These are phyloP conservation scores for Xenops minutus DNA, from an alignment of 2,797 vertebrate species.

Conservation along the genomic window DNA sequence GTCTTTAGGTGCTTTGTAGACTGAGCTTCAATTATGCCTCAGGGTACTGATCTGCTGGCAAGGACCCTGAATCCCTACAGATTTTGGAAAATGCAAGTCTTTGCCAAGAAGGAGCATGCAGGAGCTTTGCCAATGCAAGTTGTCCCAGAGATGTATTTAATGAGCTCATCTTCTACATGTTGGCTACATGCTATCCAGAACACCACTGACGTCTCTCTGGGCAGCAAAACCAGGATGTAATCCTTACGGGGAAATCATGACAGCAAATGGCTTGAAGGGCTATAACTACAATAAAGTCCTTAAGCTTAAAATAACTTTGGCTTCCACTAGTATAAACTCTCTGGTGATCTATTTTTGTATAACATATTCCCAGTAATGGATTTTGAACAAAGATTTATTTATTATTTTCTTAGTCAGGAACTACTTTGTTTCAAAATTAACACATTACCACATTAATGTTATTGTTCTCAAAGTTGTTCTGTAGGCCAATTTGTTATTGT, in stretches of 20 bases:
- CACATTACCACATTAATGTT: neutral
- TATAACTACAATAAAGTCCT: neutral
- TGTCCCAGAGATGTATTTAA: neutral
- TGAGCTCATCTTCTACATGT: neutral
- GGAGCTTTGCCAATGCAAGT: neutral
- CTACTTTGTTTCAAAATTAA: neutral
- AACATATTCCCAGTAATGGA: neutral
- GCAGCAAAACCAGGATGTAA: neutral
- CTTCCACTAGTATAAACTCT: neutral
- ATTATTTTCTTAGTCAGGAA: neutral
- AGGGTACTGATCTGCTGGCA: neutral
- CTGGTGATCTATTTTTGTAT: neutral
- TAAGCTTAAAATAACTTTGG: neutral
- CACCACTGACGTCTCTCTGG: neutral
- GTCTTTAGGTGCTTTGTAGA: neutral
- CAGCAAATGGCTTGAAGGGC: neutral
- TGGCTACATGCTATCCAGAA: neutral
- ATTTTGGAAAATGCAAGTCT: neutral
- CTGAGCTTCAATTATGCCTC: neutral
- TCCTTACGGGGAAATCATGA: neutral
- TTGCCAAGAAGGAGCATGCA: neutral
- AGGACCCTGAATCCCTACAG: neutral
- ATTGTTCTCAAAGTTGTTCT: neutral
- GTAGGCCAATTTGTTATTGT: neutral
- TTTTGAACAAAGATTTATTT: neutral